Conservation (phyloP, 2,888 invertebrate genomes). For the Hypolimnas misippus region DNA sequence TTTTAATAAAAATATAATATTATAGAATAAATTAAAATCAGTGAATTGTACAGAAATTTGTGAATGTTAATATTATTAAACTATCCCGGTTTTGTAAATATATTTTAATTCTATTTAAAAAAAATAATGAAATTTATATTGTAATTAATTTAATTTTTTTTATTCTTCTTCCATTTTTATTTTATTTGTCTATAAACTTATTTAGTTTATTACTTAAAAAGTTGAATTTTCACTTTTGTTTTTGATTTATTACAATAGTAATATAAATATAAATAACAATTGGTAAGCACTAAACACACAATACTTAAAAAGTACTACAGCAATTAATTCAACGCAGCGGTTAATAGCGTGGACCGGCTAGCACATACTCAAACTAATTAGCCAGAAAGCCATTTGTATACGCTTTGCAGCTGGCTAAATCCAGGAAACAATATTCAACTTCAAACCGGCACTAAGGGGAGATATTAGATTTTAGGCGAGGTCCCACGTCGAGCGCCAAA, state of each 20-base stretch:
- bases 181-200: no score
- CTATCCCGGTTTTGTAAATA: no score
- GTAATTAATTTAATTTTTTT: no score
- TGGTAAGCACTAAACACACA: not conserved
- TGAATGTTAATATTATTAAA: no score
- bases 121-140: no score
- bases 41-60: no score
- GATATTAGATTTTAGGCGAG: constrained; percentile 18
- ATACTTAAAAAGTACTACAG: not conserved
- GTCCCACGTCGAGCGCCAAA: constrained; percentile 18
- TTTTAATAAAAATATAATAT: no score
- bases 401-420: constrained; percentile 15
- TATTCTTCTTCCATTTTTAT: no score
- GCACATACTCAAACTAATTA: constrained; percentile 31
- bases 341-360: not conserved
- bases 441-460: constrained; percentile 1
- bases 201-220: no score
- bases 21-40: no score
- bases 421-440: constrained; percentile 19
- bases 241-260: not conserved
- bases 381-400: constrained; percentile 32
- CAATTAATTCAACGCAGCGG: constrained; percentile 11
- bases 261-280: not conserved
- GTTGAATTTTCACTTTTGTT: no score
- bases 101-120: no score